These are phyloP conservation scores for Corvus cornix DNA, from an alignment of 2,113 vertebrate genomes.

Conservation along the genomic window DNA sequence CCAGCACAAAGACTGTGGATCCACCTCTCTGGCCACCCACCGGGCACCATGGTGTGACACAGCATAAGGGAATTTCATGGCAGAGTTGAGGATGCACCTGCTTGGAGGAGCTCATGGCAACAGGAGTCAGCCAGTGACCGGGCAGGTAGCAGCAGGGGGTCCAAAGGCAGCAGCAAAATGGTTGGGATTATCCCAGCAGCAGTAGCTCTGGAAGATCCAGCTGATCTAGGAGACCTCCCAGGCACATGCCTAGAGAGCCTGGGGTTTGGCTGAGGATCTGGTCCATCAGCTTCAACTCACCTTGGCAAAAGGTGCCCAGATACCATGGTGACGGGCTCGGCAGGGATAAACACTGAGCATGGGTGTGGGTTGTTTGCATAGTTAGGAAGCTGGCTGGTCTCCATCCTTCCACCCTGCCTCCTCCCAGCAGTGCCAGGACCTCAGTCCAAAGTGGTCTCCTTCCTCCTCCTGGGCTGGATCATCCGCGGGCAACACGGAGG, in stretches of 20 bases:
- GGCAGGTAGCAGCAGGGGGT: fast-evolving
- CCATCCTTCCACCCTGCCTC: constrained; percentile 65
- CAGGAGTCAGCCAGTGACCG: fast-evolving
- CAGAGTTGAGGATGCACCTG: not conserved
- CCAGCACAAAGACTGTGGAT: not conserved
- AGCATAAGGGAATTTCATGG: fast-evolving
- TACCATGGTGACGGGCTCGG: constrained; percentile 46
- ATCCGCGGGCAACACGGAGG: not conserved
- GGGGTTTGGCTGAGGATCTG: constrained; percentile 33
- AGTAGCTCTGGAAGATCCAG: not conserved
- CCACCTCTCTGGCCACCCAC: not conserved
- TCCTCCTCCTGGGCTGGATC: constrained; percentile 14
- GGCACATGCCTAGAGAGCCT: constrained; percentile 30
- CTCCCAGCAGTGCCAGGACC: constrained; percentile 26
- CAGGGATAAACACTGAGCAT: constrained; percentile 47
- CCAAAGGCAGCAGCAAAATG: not conserved
- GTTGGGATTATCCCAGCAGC: not conserved
- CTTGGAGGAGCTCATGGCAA: not conserved
- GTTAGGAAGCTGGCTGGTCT: constrained; percentile 61
- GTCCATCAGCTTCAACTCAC: constrained; percentile 48
- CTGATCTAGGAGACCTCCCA: constrained; percentile 32
- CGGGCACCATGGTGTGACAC: fast-evolving
- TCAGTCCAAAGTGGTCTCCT: constrained; percentile 47
- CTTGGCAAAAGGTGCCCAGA: constrained; percentile 58
- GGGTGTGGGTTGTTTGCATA: constrained; percentile 68